phyloP scores from a whole-genome alignment of 2,113 vertebrate genomes.

The Phaethon lepturus region DNA sequence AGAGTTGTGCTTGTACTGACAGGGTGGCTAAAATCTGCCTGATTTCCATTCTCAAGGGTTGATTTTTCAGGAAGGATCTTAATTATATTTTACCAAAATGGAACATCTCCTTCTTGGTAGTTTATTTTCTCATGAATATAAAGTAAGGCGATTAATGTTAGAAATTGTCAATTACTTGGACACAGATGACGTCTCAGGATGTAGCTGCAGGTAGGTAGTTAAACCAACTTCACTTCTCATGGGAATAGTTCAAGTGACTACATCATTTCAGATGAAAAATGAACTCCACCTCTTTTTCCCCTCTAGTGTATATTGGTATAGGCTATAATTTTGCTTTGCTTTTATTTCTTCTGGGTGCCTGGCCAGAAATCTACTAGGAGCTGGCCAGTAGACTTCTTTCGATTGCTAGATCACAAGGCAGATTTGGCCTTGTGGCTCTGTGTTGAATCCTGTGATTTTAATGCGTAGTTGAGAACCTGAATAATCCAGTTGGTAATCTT shows the following conservation, averaged over 20 bases:
- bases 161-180: neutral
- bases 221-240: neutral
- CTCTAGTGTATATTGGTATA: neutral
- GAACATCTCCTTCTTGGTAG: neutral
- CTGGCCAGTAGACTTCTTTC: neutral
- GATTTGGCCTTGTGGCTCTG: neutral
- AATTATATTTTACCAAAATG: neutral
- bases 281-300: neutral
- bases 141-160: neutral
- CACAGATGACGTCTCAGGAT: neutral
- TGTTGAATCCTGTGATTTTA: neutral
- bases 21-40: neutral
- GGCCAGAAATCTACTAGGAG: neutral
- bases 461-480: neutral
- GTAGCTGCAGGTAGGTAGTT: neutral
- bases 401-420: neutral
- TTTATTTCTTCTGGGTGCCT: neutral
- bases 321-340: neutral
- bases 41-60: neutral
- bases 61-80: neutral
- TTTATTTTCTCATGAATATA: neutral
- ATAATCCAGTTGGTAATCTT: neutral
- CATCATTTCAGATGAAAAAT: neutral
- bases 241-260: neutral
- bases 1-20: neutral